phyloP scores from a whole-genome alignment of 2,888 invertebrate genomes.

The Drosophila affinis region DNA sequence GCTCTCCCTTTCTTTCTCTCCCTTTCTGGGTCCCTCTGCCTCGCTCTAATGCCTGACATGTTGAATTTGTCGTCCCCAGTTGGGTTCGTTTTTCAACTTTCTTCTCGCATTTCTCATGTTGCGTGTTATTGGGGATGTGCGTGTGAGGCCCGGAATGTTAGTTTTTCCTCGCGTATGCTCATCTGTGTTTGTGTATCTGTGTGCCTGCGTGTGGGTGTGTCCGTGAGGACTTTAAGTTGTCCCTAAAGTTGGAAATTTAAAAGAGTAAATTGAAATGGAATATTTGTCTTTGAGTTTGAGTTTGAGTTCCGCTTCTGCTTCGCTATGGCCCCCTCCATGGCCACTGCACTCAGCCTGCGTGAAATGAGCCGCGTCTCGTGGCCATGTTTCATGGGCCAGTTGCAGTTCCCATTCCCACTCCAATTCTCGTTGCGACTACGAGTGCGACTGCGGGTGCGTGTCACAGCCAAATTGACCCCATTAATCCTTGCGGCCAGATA shows the following conservation, averaged over 20 bases:
- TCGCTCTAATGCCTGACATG: slow-evolving; percentile 56
- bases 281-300: slow-evolving; percentile 30
- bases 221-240: slow-evolving; percentile 56
- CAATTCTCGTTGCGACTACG: background rate
- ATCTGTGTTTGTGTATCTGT: slow-evolving; percentile 7
- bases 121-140: slow-evolving; percentile 63
- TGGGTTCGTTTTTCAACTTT: slow-evolving; percentile 57
- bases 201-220: slow-evolving; percentile 28
- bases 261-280: slow-evolving; percentile 63
- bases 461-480: slow-evolving; percentile 81
- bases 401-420: slow-evolving; percentile 27
- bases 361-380: slow-evolving; percentile 58
- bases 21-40: background rate
- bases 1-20: background rate
- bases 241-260: slow-evolving; percentile 46
- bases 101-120: slow-evolving; percentile 56
- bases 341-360: slow-evolving; percentile 43
- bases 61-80: slow-evolving; percentile 61
- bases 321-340: slow-evolving; percentile 6
- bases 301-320: slow-evolving; percentile 2
- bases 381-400: slow-evolving; percentile 36
- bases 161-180: slow-evolving; percentile 13
- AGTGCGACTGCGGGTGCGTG: slow-evolving; percentile 36
- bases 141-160: slow-evolving; percentile 31
- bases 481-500: slow-evolving; percentile 63